Evolutionary conservation across 2,888 invertebrate genomes (phyloP).

Genomic region (Tanytarsus gracilentus): DNA sequence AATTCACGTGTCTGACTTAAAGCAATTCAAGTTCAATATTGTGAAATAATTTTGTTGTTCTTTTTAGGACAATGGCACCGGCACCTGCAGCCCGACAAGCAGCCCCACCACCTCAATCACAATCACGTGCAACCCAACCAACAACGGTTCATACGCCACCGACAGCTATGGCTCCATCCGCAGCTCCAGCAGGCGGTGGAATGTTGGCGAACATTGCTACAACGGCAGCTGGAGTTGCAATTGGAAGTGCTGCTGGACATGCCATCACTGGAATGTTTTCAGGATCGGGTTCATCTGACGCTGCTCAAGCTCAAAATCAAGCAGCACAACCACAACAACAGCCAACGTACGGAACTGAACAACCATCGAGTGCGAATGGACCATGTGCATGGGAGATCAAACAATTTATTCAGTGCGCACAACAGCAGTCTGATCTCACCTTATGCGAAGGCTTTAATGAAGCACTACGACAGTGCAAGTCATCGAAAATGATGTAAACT

Average conservation of each 20-base stretch:
- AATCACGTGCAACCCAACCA: too few relatives aligned
- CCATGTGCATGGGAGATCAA: constrained; percentile 92
- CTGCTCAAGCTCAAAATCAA: constrained; percentile 42
- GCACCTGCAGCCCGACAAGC: constrained; percentile 60
- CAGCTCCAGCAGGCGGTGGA: constrained; percentile 31
- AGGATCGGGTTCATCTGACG: constrained; percentile 42
- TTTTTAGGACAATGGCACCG: constrained; percentile 50
- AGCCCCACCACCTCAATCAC: constrained; percentile 58
- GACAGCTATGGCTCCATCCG: constrained; percentile 32
- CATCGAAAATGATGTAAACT: constrained; percentile 59
- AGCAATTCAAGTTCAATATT: background rate
- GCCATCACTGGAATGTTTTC: constrained; percentile 78
- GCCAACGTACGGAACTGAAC: constrained; percentile 34
- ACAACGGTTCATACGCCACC: constrained; percentile 52
- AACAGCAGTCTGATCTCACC: constrained; percentile 77
- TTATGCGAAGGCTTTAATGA: constrained; percentile 97
- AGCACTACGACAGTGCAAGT: constrained; percentile 90
- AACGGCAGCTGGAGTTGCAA: constrained; percentile 96
- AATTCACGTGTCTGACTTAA: constrained; percentile 13
- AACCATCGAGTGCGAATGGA: constrained; percentile 49
- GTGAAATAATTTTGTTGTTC: constrained; percentile 2
- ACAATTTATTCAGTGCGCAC: constrained; percentile 93
- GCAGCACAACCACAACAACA: constrained; percentile 43
- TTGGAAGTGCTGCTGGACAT: constrained; percentile 87
- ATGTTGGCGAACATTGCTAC: constrained; percentile 79